These are phyloP conservation scores for Lontra canadensis DNA, from an alignment of 2,113 vertebrate genomes.

Conservation along the genomic window DNA sequence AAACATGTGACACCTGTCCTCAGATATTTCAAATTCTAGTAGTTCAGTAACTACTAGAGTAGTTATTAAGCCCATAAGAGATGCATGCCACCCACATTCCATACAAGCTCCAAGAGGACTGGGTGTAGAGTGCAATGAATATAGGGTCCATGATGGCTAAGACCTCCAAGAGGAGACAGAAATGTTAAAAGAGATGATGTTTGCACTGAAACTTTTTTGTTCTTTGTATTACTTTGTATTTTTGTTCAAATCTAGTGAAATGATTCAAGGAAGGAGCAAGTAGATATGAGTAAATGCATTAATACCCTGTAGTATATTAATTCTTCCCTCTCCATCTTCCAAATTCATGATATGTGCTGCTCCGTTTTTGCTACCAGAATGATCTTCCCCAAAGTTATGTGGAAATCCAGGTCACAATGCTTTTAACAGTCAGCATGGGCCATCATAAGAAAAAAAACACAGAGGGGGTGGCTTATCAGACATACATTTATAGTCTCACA, in stretches of 20 bases:
- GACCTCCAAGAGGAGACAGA: not conserved
- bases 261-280: not conserved
- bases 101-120: not conserved
- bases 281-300: not conserved
- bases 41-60: too few species aligned
- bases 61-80: too few species aligned
- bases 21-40: not conserved
- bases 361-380: not conserved
- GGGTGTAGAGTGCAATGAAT: too few species aligned
- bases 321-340: not conserved
- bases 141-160: too few species aligned
- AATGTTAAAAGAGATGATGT: too few species aligned
- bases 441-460: not conserved
- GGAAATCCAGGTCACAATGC: not conserved
- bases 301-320: not conserved
- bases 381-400: not conserved
- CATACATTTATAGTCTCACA: not conserved
- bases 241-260: not conserved
- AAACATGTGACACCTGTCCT: not conserved
- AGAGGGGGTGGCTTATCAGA: not conserved
- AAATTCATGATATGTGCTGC: not conserved
- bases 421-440: not conserved
- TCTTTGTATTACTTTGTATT: not conserved
- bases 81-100: rapidly evolving
- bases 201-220: not conserved